Evolutionary conservation across 2,113 vertebrate species (phyloP), one percentile per base, ranked within the genome.

Genomic region (Ceyx melanurus): DNA sequence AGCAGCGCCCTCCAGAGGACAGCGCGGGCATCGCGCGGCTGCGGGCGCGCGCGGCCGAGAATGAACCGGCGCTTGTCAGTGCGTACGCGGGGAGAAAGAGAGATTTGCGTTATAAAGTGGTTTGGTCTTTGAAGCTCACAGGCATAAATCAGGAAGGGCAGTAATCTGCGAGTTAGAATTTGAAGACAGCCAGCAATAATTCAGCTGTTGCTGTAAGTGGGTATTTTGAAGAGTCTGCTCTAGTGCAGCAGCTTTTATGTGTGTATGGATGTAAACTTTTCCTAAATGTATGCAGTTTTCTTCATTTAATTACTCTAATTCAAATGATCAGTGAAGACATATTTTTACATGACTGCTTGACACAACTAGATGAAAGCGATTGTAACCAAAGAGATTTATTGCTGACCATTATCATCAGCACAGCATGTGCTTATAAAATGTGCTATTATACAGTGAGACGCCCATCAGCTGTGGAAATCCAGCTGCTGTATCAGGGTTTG

Each of bases 1-100:
- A 65, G 66, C 80, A 51, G 92, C 91, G 89, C 97, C 96, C 96
- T 89, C 96, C 96, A 86, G 92, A 96, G 97, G 95, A 81, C 29
- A 78, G 80, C 70, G 57, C 40, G 19, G 64, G 58, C 90, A 96
- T 62, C 61, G 89, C 94, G 85, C 11, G 2, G 3, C 1, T 3
- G 2, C 3, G 15, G 3, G 15, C 33, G 3, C 1, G 46, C n/a
- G 3, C 57, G 1, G 0, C 21, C 6, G 48, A 13, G 20, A 67
- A 12, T 0, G 8, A 48, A 2, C n/a, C n/a, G 4, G 5, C 42
- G 21, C 43, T 14, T 33, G 48, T 28, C 56, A 51, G 31, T 3
- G 11, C 0, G 8, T 50, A 2, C 0, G 10, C 16, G 6, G 64
- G 50, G 56, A 23, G 28, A 9, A 58, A 65, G 53, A 12, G 0